These are phyloP conservation scores for Dipodomys stephensi DNA, from an alignment of 2,113 vertebrate genomes.

Conservation along the genomic window DNA sequence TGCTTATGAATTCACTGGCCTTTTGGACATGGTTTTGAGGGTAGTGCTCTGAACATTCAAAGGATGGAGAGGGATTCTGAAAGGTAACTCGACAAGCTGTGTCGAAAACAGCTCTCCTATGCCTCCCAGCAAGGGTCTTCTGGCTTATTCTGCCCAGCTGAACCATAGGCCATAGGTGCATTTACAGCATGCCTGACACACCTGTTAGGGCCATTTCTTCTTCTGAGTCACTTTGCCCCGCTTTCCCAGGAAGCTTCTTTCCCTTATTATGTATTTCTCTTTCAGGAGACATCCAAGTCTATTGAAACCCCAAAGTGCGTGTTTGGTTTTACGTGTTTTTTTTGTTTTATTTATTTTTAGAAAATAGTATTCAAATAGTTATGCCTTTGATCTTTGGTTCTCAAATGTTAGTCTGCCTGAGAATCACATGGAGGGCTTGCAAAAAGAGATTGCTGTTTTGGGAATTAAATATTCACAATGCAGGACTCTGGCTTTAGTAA, in stretches of 20 bases:
- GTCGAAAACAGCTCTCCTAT: neutral
- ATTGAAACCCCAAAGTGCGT: neutral
- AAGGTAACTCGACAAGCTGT: too few species aligned
- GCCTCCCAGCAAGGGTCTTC: too few species aligned
- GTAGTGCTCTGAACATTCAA: neutral
- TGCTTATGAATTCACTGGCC: neutral
- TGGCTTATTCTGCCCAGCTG: neutral
- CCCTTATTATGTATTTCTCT: neutral
- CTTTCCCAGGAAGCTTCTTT: neutral
- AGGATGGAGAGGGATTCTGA: neutral
- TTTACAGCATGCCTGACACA: rapidly evolving
- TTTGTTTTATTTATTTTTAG: too few species aligned
- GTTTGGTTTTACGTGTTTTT: neutral
- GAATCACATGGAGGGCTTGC: neutral
- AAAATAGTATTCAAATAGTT: slow-evolving; percentile 18
- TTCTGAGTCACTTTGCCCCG: neutral
- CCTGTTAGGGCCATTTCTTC: neutral
- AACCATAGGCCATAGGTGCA: neutral
- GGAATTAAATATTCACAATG: neutral
- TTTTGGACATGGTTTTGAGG: neutral
- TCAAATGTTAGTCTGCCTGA: neutral
- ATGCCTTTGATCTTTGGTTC: slow-evolving; percentile 13
- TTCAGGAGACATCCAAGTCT: neutral
- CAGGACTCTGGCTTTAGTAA: neutral
- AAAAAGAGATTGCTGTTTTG: neutral